A percentile compares a stretch with the other conserved stretches of the same genome.
phyloP scores from a whole-genome alignment of 2,113 vertebrate species.

The Epinephelus cyanopodus region DNA sequence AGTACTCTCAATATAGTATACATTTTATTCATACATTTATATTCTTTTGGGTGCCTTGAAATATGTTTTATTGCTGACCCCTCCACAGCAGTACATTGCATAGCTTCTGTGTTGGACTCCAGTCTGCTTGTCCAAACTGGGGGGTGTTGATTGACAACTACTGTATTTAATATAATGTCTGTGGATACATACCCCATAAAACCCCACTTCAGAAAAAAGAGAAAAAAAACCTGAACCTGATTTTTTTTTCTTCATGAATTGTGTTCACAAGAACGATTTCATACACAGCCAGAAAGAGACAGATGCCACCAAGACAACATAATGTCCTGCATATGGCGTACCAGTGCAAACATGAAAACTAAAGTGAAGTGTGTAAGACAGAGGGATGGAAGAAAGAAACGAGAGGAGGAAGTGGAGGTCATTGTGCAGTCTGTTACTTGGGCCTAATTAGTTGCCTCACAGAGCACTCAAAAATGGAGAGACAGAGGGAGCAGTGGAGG shows the following conservation, averaged over 20 bases:
- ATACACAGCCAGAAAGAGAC: constrained; percentile 18
- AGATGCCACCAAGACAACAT: constrained; percentile 35
- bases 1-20: too few relatives aligned
- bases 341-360: constrained; percentile 38
- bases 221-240: too few relatives aligned
- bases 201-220: too few relatives aligned
- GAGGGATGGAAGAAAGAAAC: constrained; percentile 5
- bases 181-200: too few relatives aligned
- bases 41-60: too few relatives aligned
- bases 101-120: too few relatives aligned
- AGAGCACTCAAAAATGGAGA: constrained; percentile 30
- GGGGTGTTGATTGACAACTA: too few relatives aligned
- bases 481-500: not conserved
- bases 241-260: not conserved
- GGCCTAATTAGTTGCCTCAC: constrained; percentile 51
- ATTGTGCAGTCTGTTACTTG: constrained; percentile 52
- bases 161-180: too few relatives aligned
- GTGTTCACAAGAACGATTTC: constrained; percentile 3
- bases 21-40: too few relatives aligned
- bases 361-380: constrained; percentile 31
- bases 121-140: too few relatives aligned
- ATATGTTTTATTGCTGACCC: too few relatives aligned
- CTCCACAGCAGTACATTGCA: too few relatives aligned
- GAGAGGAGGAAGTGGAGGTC: constrained; percentile 30
- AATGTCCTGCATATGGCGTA: constrained; percentile 37